Evolutionary conservation across 2,113 vertebrate genomes (phyloP), one percentile per base, ranked within the genome.

Genomic region (Rhinoderma darwinii): DNA sequence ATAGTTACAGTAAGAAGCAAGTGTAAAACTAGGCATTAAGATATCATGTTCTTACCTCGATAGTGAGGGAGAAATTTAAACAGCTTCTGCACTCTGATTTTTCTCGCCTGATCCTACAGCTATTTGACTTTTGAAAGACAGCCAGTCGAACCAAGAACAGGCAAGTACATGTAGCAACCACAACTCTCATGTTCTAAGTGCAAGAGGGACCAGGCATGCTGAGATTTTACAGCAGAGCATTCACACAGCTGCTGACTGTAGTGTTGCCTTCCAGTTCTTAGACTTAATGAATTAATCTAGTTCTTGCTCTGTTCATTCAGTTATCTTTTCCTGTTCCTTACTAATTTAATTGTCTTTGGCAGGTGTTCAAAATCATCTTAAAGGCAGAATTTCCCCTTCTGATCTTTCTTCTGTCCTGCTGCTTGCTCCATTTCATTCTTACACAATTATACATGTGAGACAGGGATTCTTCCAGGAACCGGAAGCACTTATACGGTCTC

Each of bases 361-460:
- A 78, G 59, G 61, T 88, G 20, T 39, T 59, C 35, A 90, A 91
- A 89, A 74, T 35, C 72, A 78, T 84, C 86, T 20, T 5, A 0
- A 0, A 0, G 5, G 30, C 37, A 70, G 50, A 63, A 80, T 75
- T 82, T 82, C 63, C 41, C 39, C 30, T 27, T 27, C 22, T 20
- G 44, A 20, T 86, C 88, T 86, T 68, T 70, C 74, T 4, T 51
- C 68, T 43, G 25, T 44, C 59, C 41, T 43, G 56, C 77, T 41
- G 20, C 17, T 73, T 59, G 12, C 20, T 35, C 41, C 77, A 70
- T 79, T 59, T 70, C 41, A 20, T 66, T 66, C 59, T 44, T 15
- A 63, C 15, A 17, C 5, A 17, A 30, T 75, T 63, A 41, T 32
- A 87, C 54, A 75, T 82, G 68, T 50, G 25, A 73, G n/a, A 17